phyloP scores from a whole-genome alignment of 2,797 vertebrate genomes.

The Chloroceryle inda region DNA sequence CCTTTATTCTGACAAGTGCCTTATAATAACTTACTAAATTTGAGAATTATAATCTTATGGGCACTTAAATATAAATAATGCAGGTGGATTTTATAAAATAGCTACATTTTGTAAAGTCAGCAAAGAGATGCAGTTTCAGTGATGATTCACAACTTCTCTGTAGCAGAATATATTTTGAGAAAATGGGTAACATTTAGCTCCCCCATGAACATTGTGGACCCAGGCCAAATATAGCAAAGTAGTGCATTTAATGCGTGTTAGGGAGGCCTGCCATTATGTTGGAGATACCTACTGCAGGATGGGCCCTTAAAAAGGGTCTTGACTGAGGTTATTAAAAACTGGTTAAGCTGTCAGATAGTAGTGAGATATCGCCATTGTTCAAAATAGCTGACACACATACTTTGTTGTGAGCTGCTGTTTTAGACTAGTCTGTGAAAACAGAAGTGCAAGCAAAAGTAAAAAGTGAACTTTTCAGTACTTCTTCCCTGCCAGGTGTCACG shows the following conservation, averaged over 20 bases:
- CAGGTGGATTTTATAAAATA: slow-evolving; percentile 28
- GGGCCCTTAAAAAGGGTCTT: slow-evolving; percentile 7
- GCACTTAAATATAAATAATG: neutral
- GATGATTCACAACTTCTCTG: neutral
- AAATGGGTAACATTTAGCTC: neutral
- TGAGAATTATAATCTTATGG: neutral
- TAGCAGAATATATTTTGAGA: neutral
- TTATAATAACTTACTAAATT: neutral
- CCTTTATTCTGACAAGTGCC: slow-evolving; percentile 15
- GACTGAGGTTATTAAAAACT: neutral
- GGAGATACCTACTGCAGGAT: slow-evolving; percentile 13
- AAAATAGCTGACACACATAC: neutral
- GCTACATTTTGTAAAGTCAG: slow-evolving; percentile 2
- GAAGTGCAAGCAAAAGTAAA: neutral
- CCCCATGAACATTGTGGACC: neutral
- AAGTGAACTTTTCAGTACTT: neutral
- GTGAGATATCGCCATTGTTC: neutral
- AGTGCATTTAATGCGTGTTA: slow-evolving; percentile 10
- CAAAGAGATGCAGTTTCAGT: neutral
- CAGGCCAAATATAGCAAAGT: slow-evolving; percentile 24
- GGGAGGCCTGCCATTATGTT: slow-evolving; percentile 8
- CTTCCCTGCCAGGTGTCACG: neutral
- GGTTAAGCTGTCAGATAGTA: slow-evolving; percentile 30
- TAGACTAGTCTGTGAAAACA: neutral
- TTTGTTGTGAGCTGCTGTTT: neutral